These are phyloP conservation scores for Suncus etruscus DNA, from an alignment of 2,113 vertebrate species.

Conservation along the genomic window DNA sequence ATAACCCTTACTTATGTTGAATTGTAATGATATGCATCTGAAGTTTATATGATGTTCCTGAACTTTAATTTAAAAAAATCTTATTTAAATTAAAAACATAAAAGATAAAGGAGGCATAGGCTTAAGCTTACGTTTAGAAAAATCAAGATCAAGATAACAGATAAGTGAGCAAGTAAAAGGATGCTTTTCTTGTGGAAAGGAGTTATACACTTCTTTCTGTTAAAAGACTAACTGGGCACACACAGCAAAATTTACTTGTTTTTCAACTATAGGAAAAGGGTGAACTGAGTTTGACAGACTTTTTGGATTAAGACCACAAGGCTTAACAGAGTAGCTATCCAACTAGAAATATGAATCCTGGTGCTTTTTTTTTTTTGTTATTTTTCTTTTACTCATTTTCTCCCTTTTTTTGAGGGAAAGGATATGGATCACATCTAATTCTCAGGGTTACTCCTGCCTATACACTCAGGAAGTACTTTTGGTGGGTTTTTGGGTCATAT, in stretches of 20 bases:
- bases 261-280: background rate
- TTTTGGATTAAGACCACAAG: background rate
- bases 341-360: background rate
- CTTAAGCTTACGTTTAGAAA: background rate
- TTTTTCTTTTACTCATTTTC: no score
- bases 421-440: no score
- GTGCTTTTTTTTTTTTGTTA: no score
- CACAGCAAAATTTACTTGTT: background rate
- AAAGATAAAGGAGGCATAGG: background rate
- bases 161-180: background rate
- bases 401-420: no score
- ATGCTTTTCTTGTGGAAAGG: background rate
- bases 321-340: background rate
- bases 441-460: no score
- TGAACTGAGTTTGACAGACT: background rate
- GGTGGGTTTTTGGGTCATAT: no score
- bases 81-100: background rate
- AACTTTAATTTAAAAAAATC: background rate
- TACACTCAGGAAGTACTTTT: no score
- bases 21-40: background rate
- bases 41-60: background rate
- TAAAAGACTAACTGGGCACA: background rate
- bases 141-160: background rate
- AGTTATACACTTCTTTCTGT: background rate
- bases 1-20: background rate